These are phyloP conservation scores for Bungarus multicinctus DNA, from an alignment of 2,113 vertebrate genomes.

Conservation along the genomic window DNA sequence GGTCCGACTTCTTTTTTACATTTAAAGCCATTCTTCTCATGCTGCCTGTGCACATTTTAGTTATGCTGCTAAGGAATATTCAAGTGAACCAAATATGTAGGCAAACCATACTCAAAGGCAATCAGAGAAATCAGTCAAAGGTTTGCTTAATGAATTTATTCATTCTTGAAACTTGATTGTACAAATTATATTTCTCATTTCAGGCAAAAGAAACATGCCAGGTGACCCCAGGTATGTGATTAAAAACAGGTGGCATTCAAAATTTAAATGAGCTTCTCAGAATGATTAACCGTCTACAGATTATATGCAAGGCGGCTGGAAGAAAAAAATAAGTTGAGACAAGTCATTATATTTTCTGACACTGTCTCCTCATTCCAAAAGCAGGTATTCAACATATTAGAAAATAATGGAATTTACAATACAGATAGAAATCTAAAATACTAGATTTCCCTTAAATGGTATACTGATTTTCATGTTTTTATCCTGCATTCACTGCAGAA, in stretches of 20 bases:
- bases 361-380: not conserved
- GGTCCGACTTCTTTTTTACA: not conserved
- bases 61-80: not conserved
- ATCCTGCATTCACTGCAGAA: not conserved
- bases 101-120: constrained; percentile 18
- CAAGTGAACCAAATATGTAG: constrained; percentile 13
- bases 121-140: constrained; percentile 10
- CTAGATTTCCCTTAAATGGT: not conserved
- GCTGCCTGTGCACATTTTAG: not conserved
- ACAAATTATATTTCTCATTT: constrained; percentile 17
- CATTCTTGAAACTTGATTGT: not conserved
- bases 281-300: constrained; percentile 7
- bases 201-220: constrained; percentile 21
- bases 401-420: constrained; percentile 8
- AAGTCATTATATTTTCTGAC: constrained; percentile 10
- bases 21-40: not conserved
- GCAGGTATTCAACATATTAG: not conserved
- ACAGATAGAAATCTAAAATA: constrained; percentile 8
- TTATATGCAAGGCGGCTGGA: constrained; percentile 1
- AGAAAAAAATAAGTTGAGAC: not conserved
- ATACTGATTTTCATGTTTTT: constrained; percentile 24
- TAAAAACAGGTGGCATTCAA: not conserved
- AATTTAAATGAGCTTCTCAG: not conserved
- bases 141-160: constrained; percentile 14
- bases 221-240: constrained; percentile 15